phyloP scores from a whole-genome alignment of 2,888 invertebrate genomes.

The Notodonta ziczac region DNA sequence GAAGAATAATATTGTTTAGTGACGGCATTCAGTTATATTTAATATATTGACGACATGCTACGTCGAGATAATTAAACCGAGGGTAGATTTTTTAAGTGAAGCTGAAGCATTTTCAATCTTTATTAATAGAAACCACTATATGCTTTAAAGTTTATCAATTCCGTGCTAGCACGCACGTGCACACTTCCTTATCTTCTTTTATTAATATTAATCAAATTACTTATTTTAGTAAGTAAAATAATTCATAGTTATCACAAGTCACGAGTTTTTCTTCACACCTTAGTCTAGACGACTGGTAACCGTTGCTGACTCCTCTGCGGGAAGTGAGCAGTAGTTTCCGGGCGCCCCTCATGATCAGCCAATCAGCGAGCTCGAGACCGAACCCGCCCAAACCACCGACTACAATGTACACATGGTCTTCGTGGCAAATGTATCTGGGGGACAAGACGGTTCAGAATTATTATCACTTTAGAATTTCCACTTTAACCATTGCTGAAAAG shows the following conservation, averaged over 20 bases:
- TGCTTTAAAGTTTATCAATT: no score
- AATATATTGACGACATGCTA: no score
- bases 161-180: no score
- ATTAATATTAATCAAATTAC: no score
- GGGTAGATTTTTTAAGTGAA: no score
- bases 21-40: no score
- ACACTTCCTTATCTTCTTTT: no score
- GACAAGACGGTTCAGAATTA: neutral
- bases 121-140: no score
- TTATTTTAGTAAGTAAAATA: no score
- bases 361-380: slow-evolving; percentile 94
- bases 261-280: slow-evolving; percentile 67
- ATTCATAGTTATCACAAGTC: neutral
- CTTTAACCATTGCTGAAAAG: no score
- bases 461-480: no score
- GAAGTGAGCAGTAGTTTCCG: slow-evolving; percentile 92
- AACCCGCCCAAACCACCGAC: slow-evolving; percentile 96
- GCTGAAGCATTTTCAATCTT: neutral
- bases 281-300: slow-evolving; percentile 91
- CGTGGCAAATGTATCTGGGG: slow-evolving; percentile 79
- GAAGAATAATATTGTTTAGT: neutral
- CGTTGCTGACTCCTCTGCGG: slow-evolving; percentile 90
- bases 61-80: no score
- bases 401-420: slow-evolving; percentile 83
- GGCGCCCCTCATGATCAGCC: slow-evolving; percentile 93